Base-by-base conservation (phyloP, 1,140 invertebrate genomes). In the Solenopsis fugax region DNA sequence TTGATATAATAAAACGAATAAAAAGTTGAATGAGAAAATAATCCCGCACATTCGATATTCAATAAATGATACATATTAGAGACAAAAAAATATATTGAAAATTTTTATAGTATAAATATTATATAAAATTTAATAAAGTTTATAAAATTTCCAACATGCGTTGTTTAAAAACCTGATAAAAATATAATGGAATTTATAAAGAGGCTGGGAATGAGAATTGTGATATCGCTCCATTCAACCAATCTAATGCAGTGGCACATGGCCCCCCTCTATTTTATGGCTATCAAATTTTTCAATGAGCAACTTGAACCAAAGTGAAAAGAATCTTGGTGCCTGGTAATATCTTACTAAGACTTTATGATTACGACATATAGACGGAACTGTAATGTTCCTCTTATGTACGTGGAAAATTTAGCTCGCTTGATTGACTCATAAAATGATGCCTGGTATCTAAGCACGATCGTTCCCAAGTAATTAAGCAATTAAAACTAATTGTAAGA, bases 231-330 rank as follows among this genome's bases (percentile, higher is more conserved):
- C 12, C 52, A 60, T 29, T 73, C 13, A 45, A 18, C 6, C 21
- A 37, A 60, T 78, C 10, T 12, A n/a, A 65, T 18, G 52, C 45
- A 4, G 10, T 9, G 7, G 34, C 88, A 89, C 73, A 89, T 90
- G 88, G 89, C 85, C 72, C 41, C n/a, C 77, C 41, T 34, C 52
- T 21, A 37, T 85, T 84, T 85, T 60, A 34, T 34, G 29, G 12
- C n/a, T 72, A 88, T 89, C 69, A 58, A 62, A 65, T 60, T 67
- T 85, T 75, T 56, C 41, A 58, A 85, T 48, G 48, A 75, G 58
- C 13, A 50, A 16, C 86, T 90, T 73, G 77, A 89, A 41, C 2
- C 29, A 50, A 86, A 64, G 45, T 45, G 10, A 24, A 50, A 82
- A 52, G 52, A 69, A 67, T 73, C 82, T 86, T 69, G 54, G 67